phyloP scores from a whole-genome alignment of 2,113 vertebrate genomes.

The Brevimyrus niger region DNA sequence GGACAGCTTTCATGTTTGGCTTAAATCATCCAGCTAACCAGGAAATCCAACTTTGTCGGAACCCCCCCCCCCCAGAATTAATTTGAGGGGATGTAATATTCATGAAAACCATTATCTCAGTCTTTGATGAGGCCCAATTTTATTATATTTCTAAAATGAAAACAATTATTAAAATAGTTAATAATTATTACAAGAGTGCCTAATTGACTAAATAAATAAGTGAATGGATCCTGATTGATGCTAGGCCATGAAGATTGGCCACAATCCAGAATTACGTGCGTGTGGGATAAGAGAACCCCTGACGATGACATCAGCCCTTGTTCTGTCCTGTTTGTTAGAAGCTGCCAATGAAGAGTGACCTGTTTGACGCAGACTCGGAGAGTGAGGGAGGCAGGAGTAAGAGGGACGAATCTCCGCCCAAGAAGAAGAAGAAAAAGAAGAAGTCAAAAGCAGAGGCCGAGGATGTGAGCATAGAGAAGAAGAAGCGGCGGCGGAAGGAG shows the following conservation, averaged over 20 bases:
- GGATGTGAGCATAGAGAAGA: conserved; percentile 53
- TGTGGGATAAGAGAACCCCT: neutral
- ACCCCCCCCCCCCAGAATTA: neutral
- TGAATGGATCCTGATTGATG: neutral
- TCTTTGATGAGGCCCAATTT: neutral
- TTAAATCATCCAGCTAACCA: neutral
- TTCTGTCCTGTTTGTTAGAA: conserved; percentile 54
- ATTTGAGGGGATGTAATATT: neutral
- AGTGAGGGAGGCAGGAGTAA: conserved; percentile 70
- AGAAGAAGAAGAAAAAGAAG: conserved; percentile 76
- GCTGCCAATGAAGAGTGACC: conserved; percentile 68
- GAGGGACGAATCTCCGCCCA: conserved; percentile 58
- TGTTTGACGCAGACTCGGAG: conserved; percentile 84
- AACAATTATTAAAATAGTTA: neutral
- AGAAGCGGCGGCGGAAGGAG: conserved; percentile 58
- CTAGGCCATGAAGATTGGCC: neutral
- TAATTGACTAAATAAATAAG: neutral
- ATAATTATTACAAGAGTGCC: neutral
- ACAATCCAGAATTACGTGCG: neutral
- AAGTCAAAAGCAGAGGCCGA: conserved; percentile 59
- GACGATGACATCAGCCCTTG: neutral
- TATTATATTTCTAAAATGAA: neutral
- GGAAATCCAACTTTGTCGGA: neutral
- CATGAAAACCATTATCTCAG: neutral
- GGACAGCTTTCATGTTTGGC: neutral